Evolutionary conservation across 2,888 invertebrate species (phyloP), one percentile per base, ranked within the genome.

Genomic region (Penaeus monodon): DNA sequence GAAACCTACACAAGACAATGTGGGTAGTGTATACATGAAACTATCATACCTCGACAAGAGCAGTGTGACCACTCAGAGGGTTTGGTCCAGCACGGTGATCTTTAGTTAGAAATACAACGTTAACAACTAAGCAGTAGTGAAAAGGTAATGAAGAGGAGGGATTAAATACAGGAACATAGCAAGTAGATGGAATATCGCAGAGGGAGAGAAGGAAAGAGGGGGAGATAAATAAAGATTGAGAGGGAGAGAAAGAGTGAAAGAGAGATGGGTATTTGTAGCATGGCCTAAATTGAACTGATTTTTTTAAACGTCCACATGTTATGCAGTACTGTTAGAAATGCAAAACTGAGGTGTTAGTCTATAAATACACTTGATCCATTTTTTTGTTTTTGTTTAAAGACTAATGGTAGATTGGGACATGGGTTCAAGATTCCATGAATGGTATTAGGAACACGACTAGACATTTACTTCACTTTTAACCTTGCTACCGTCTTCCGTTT

Each of bases 1-100:
- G 80, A 66, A 85, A 85, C 85, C 79, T 44, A 65, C 73, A 85
- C 81, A 81, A 74, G 74, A 81, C 79, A 81, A 64, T 74, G 74
- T 44, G 63, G 65, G 68, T 81, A 49, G 49, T 44, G 74, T 79
- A 81, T 79, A 81, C 74, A 81, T 63, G 74, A 57, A 57, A 29
- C 84, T 74, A 81, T 80, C 81, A 85, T 74, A 81, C 70, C 44
- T 44, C 74, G 68, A 57, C 80, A 79, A 74, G 65, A 81, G 57
- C 68, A 64, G 27, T 74, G n/a, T 38, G 33, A 57, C 29, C 33
- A 63, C 33, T 83, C 74, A 27, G 27, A 29, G 22, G 74, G 74
- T 74, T 74, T 80, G 66, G 80, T 44, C 66, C 38, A 38, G 64
- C 38, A 24, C 64, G 66, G 38, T 24, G 44, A 66, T 38, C 33